phyloP scores from a whole-genome alignment of 2,113 vertebrate genomes.

The Lutjanus erythropterus region DNA sequence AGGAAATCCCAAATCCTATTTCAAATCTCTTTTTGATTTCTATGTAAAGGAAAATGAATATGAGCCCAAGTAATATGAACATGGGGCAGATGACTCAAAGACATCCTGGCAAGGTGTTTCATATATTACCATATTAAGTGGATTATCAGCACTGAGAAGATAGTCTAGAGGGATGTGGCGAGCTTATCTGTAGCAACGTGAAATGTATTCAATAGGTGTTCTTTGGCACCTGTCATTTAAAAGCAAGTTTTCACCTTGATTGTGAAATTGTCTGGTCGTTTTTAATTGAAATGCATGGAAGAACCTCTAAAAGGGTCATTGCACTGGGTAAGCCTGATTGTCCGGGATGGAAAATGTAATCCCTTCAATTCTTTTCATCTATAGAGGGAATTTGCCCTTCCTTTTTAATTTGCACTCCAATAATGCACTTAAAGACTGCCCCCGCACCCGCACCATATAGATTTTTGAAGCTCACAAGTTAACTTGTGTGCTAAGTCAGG shows the following conservation, averaged over 20 bases:
- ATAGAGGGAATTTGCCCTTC: conserved; percentile 49
- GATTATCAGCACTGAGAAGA: conserved; percentile 69
- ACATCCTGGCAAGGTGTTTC: conserved; percentile 60
- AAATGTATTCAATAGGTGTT: conserved; percentile 47
- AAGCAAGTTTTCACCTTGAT: conserved; percentile 52
- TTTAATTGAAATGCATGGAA: conserved; percentile 71
- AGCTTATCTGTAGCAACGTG: conserved; percentile 49
- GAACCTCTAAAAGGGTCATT: conserved; percentile 64
- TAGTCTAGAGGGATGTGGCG: conserved; percentile 55
- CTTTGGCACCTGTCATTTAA: conserved; percentile 62
- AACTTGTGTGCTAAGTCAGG: conserved; percentile 51
- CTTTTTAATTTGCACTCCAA: conserved; percentile 71
- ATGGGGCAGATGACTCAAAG: conserved; percentile 48
- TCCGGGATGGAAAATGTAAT: conserved; percentile 70
- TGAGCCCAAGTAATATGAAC: conserved; percentile 23
- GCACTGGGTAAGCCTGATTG: conserved; percentile 34
- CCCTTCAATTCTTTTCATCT: conserved; percentile 70
- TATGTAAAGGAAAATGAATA: conserved; percentile 36
- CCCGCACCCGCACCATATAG: conserved; percentile 20
- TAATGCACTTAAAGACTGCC: conserved; percentile 47
- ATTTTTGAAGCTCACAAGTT: conserved; percentile 49
- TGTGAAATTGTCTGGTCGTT: conserved; percentile 45
- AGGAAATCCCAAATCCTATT: conserved; percentile 43
- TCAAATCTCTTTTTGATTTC: conserved; percentile 17
- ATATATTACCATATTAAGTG: conserved; percentile 70